phyloP scores from a whole-genome alignment of 2,797 vertebrate species.

The Morelia viridis region DNA sequence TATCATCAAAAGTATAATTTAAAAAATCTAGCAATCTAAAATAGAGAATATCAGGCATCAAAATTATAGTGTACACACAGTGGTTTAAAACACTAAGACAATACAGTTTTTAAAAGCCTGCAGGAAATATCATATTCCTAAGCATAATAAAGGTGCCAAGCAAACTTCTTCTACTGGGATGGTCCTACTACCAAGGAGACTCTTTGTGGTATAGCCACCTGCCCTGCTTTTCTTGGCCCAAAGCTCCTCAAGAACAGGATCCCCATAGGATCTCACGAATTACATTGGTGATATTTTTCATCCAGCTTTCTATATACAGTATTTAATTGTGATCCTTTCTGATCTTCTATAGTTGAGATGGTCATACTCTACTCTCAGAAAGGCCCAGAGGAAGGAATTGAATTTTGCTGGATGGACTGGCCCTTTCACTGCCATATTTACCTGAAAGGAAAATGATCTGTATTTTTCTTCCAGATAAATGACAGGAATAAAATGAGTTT shows the following conservation, averaged over 20 bases:
- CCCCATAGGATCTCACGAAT: not conserved
- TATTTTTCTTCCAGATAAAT: not conserved
- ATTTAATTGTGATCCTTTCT: not conserved
- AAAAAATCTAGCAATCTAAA: not conserved
- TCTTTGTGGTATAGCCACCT: not conserved
- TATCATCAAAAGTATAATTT: not conserved
- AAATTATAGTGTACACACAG: not conserved
- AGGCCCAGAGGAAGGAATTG: not conserved
- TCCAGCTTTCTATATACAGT: not conserved
- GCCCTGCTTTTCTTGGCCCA: not conserved
- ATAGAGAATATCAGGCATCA: not conserved
- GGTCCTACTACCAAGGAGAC: not conserved
- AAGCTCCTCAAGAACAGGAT: not conserved
- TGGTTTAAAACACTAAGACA: not conserved
- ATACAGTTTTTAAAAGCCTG: not conserved
- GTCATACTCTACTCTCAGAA: not conserved
- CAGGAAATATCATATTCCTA: not conserved
- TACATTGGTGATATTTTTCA: not conserved
- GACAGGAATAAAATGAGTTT: not conserved
- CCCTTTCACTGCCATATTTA: no score
- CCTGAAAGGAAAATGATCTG: not conserved
- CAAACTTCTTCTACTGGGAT: not conserved
- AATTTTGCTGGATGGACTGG: not conserved
- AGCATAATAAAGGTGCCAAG: not conserved
- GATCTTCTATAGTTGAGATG: not conserved